Percentiles rank a stretch among this genome's conserved stretches.
phyloP scores from a whole-genome alignment of 1,140 invertebrate species.

The Bombus pascuorum region DNA sequence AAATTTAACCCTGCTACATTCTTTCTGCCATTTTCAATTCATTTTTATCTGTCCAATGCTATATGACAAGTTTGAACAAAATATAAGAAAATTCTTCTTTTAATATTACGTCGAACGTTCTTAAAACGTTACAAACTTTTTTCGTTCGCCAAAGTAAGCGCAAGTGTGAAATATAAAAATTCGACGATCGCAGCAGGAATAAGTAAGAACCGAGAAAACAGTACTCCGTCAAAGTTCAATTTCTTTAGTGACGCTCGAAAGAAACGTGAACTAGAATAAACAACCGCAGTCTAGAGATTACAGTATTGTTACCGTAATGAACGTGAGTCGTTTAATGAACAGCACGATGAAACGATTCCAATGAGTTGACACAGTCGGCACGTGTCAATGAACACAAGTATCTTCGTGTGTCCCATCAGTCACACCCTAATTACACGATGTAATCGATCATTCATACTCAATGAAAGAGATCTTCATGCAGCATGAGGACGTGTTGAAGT shows the following conservation, averaged over 20 bases:
- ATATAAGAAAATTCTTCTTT: no score
- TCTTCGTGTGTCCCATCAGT: no score
- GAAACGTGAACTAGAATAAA: not conserved
- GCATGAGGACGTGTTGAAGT: not conserved
- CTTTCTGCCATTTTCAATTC: not conserved
- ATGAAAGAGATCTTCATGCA: not conserved
- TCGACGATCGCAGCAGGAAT: no score
- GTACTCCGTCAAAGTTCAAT: no score
- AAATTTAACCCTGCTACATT: not conserved
- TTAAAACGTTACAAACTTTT: no score
- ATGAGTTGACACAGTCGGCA: not conserved
- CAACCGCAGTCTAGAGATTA: not conserved
- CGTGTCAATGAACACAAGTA: not conserved
- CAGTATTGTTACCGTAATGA: not conserved
- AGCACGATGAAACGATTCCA: not conserved
- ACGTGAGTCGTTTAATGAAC: not conserved
- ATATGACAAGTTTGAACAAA: no score
- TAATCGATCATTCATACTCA: not conserved
- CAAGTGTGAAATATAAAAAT: no score
- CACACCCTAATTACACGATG: no score
- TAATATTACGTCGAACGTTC: no score
- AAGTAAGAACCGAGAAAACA: no score
- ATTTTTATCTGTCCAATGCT: not conserved
- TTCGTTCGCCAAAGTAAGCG: no score
- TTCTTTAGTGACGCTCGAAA: not conserved